Percentiles rank a stretch among this genome's conserved stretches.
Evolutionary conservation across 2,113 vertebrate genomes (phyloP).

Genomic region (Turdus rufiventris): DNA sequence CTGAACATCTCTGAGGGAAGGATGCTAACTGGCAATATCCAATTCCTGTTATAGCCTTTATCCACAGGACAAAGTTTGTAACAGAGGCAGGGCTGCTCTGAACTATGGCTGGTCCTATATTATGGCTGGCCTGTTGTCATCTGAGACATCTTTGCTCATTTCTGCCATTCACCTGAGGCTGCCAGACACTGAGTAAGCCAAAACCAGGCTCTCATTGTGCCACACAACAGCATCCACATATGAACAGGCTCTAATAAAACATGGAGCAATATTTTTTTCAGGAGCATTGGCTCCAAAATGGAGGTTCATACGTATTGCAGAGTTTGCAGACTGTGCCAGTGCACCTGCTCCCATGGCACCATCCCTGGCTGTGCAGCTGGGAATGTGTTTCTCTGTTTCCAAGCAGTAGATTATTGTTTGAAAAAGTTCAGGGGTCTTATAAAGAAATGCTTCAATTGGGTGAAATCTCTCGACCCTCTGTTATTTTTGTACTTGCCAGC

Average conservation of each 20-base stretch:
- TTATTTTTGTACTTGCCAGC: background rate
- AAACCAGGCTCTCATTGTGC: background rate
- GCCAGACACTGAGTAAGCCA: background rate
- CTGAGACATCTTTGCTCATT: background rate
- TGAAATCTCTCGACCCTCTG: background rate
- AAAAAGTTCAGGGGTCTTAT: background rate
- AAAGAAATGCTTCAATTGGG: background rate
- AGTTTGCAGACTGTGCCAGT: background rate
- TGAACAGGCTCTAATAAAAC: background rate
- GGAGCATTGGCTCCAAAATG: background rate
- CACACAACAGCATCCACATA: background rate
- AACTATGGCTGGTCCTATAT: background rate
- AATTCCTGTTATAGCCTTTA: background rate
- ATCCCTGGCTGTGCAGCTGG: background rate
- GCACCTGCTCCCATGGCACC: background rate
- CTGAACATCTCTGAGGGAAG: background rate
- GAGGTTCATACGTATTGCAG: background rate
- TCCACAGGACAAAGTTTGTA: background rate
- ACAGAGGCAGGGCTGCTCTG: background rate
- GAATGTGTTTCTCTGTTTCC: background rate
- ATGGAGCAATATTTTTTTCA: background rate
- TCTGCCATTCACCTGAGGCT: background rate
- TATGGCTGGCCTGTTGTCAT: background rate
- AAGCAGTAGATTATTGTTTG: background rate
- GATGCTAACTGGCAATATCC: rapidly evolving